phyloP scores from a whole-genome alignment of 2,888 invertebrate species.

The Myopa testacea region DNA sequence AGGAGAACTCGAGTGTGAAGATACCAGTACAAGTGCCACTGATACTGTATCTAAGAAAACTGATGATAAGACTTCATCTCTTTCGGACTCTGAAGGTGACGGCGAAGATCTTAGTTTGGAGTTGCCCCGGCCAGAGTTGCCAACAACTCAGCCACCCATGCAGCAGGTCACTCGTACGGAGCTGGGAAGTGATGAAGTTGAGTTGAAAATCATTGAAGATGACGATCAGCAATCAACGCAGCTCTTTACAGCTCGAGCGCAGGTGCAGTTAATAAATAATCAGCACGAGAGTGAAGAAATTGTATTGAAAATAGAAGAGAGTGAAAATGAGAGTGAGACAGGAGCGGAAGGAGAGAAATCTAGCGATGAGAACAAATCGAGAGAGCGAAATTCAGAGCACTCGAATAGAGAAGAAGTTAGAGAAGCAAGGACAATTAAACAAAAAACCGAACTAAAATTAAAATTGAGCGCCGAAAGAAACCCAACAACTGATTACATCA shows the following conservation, averaged over 20 bases:
- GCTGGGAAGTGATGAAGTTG: not conserved
- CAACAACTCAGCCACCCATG: constrained; percentile 54
- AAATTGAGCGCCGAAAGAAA: constrained; percentile 35
- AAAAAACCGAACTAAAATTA: constrained; percentile 26
- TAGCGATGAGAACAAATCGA: not conserved
- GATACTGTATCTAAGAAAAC: constrained; percentile 38
- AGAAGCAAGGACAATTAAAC: constrained; percentile 32
- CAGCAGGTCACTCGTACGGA: not conserved
- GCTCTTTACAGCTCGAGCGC: constrained; percentile 47
- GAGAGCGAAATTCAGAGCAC: constrained; percentile 10
- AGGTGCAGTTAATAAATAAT: constrained; percentile 44
- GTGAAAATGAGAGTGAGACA: not conserved
- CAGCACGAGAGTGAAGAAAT: constrained; percentile 12
- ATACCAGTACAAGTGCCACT: constrained; percentile 25
- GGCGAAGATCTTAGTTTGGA: constrained; percentile 45
- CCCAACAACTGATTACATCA: constrained; percentile 30
- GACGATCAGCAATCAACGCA: not conserved
- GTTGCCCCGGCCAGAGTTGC: constrained; percentile 51
- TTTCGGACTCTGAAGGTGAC: constrained; percentile 48
- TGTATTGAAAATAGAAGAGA: not conserved
- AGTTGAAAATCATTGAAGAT: constrained; percentile 2
- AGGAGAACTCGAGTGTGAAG: constrained; percentile 43
- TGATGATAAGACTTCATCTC: constrained; percentile 45
- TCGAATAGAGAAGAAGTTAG: constrained; percentile 40
- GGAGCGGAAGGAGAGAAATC: not conserved